phyloP scores from a whole-genome alignment of 2,113 vertebrate genomes.

The Paradisaea rubra region DNA sequence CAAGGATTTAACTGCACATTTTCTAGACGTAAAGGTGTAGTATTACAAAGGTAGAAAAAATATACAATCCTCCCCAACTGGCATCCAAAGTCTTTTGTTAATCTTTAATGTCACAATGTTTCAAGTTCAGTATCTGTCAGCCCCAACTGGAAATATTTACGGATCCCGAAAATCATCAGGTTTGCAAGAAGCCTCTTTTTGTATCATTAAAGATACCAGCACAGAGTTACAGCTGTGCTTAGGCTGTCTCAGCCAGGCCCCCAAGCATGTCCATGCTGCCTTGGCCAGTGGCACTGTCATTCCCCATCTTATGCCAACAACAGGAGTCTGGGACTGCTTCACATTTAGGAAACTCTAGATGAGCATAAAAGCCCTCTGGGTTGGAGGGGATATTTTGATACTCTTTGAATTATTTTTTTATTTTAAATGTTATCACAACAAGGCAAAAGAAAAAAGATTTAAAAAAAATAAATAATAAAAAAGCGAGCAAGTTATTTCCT shows the following conservation, averaged over 20 bases:
- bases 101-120: neutral
- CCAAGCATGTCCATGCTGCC: neutral
- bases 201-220: neutral
- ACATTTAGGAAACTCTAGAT: neutral
- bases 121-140: neutral
- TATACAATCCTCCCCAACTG: neutral
- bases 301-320: neutral
- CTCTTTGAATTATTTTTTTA: neutral
- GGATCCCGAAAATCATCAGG: neutral
- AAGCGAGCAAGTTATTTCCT: neutral
- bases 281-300: neutral
- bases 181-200: neutral
- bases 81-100: neutral
- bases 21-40: neutral
- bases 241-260: neutral
- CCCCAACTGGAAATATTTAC: neutral
- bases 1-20: neutral
- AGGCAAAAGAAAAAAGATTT: neutral
- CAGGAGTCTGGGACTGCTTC: neutral
- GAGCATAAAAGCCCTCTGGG: neutral
- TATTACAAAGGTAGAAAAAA: neutral
- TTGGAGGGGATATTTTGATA: neutral
- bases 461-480: no score
- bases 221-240: neutral
- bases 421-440: neutral